Base-by-base conservation (phyloP, 2,888 invertebrate species). In the Dusona sp. region DNA sequence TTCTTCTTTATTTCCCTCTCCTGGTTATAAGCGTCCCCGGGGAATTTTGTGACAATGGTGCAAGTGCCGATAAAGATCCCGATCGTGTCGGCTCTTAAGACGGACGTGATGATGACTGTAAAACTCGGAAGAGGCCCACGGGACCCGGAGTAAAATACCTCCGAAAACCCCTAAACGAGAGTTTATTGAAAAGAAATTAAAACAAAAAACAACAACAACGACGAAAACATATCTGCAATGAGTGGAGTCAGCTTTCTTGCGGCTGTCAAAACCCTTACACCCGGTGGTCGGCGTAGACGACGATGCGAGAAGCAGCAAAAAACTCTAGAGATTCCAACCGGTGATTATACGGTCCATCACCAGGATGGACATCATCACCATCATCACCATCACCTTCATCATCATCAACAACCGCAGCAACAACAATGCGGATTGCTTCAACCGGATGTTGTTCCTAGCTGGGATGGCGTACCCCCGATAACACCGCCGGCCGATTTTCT, bases 401-500 rank as follows among this genome's bases (percentile, higher is more conserved):
- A 75, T 67, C 81, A 75, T 16, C 75, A 82, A n/a, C 54, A 67
- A 11, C 45, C 75, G 25, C 86, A 84, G 36, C 84, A 84, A 22
- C 84, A 84, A 22, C 83, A 88, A 38, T 90, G 90, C 86, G 88
- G 90, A 91, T 75, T 93, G 86, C 92, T 93, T 88, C 95, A 95
- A 86, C 95, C 95, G 73, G 95, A 96, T 90, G 95, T 95, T 75
- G 95, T 96, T 79, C 95, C 95, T 51, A 94, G 94, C 88, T 96
- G 95, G 95, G 96, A 96, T 89, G 93, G 94, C 8, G 96, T 95
- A 87, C 95, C 96, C 42, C 96, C 96, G 42, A 96, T 96, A 88
- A 96, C 96, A 45, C 96, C 96, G 38, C 97, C 96, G 22, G 96
- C 96, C 11, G 96, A 96, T 82, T 96, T 96, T 91, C 94, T 96